A percentile compares a stretch with the other conserved stretches of the same genome.
These are phyloP conservation scores for Propithecus perrieri DNA, from an alignment of 2,797 vertebrate species.

Conservation along the genomic window DNA sequence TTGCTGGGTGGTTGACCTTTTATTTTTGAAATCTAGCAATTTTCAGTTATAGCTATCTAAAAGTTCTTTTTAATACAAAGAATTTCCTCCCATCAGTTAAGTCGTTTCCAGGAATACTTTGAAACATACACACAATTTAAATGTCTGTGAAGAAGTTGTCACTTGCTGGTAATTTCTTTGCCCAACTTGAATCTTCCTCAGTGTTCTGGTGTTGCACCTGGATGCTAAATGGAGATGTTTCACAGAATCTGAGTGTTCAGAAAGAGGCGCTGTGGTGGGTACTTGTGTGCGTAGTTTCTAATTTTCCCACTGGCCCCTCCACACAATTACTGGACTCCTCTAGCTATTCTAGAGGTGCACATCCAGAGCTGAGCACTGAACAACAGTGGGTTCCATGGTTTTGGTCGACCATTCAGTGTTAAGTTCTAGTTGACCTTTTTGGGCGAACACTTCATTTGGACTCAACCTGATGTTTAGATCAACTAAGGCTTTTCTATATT, in stretches of 20 bases:
- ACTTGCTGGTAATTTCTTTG: slow-evolving; percentile 38
- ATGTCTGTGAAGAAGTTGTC: background rate
- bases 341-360: background rate
- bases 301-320: background rate
- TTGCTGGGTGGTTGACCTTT: background rate
- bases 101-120: background rate
- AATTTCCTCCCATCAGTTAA: slow-evolving; percentile 9
- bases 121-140: background rate
- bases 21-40: slow-evolving; percentile 36
- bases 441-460: background rate
- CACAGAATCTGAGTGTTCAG: background rate
- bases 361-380: background rate
- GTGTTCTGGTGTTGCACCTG: background rate
- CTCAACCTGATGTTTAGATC: background rate
- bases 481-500: background rate
- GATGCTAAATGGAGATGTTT: background rate
- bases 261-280: background rate
- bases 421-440: background rate
- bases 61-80: slow-evolving; percentile 46
- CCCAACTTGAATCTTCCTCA: slow-evolving; percentile 3
- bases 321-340: background rate
- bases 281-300: background rate
- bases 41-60: background rate
- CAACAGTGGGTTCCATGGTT: background rate
- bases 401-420: background rate